Percentiles rank a stretch among this genome's conserved stretches.
Conservation (phyloP, 2,888 invertebrate species). For the Formica aserva region DNA sequence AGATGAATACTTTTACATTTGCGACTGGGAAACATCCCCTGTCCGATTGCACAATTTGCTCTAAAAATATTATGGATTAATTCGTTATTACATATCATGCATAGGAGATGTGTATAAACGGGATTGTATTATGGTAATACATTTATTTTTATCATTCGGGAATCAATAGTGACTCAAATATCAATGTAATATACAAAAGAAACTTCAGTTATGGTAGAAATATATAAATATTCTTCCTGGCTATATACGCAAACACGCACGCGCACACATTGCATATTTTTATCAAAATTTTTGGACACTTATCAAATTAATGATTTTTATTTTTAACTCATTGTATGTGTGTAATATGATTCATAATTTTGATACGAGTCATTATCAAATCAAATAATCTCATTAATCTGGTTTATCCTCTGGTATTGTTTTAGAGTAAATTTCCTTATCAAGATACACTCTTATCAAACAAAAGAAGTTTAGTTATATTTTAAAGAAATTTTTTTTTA, state of each 20-base stretch:
- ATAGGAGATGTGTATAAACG: not conserved
- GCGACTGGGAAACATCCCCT: constrained; percentile 76
- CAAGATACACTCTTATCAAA: not conserved
- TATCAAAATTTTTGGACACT: not conserved
- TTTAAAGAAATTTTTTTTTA: constrained; percentile 1
- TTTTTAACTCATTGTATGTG: not conserved
- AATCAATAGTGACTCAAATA: constrained; percentile 37
- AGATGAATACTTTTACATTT: constrained; percentile 73
- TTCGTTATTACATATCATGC: not conserved
- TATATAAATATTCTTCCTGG: constrained; percentile 8
- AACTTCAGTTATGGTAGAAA: constrained; percentile 19
- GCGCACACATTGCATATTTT: constrained; percentile 20
- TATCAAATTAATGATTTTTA: constrained; percentile 15
- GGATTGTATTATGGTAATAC: constrained; percentile 18
- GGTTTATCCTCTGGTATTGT: not conserved
- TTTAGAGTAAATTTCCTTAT: not conserved
- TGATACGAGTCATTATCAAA: not conserved
- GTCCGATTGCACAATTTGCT: constrained; percentile 63
- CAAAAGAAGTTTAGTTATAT: not conserved
- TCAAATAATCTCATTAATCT: constrained; percentile 17
- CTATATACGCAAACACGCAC: constrained; percentile 4
- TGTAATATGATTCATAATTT: not conserved
- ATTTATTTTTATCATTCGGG: constrained; percentile 34
- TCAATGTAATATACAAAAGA: constrained; percentile 31
- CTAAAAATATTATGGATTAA: constrained; percentile 48